A percentile compares a stretch with the other conserved stretches of the same genome.
These are phyloP conservation scores for Melanotaenia boesemani DNA, from an alignment of 2,797 vertebrate genomes.

Conservation along the genomic window DNA sequence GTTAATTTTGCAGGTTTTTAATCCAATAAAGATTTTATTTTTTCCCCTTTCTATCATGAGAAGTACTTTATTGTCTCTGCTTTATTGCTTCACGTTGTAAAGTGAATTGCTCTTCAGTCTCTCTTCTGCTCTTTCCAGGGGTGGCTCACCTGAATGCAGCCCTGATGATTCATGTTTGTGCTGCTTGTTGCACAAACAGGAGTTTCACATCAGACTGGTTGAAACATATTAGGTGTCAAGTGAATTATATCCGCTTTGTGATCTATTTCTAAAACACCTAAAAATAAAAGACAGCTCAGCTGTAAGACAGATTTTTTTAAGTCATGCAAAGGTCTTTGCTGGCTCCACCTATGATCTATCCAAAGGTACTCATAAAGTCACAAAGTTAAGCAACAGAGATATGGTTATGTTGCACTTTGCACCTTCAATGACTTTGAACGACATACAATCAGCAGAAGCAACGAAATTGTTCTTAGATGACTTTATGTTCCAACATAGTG, in stretches of 20 bases:
- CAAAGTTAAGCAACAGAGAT: not conserved
- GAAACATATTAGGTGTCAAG: not conserved
- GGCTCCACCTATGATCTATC: constrained; percentile 45
- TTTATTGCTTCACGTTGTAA: not conserved
- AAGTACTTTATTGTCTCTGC: not conserved
- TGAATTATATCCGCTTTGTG: constrained; percentile 24
- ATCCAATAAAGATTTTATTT: not conserved
- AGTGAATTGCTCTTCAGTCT: not conserved
- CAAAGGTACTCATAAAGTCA: not conserved
- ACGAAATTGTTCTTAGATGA: not conserved
- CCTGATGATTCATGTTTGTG: not conserved
- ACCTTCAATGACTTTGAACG: not conserved
- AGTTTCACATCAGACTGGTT: constrained; percentile 19
- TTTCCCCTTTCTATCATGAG: not conserved
- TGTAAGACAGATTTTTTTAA: constrained; percentile 38
- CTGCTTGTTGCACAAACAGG: constrained; percentile 12
- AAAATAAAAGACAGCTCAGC: constrained; percentile 1
- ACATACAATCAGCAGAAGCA: not conserved
- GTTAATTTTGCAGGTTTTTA: not conserved
- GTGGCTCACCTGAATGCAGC: not conserved
- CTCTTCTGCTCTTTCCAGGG: not conserved
- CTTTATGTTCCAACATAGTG: not conserved
- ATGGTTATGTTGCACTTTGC: constrained; percentile 34
- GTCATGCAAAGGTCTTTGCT: constrained; percentile 27
- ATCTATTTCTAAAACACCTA: not conserved